Base-by-base conservation (phyloP, 2,888 invertebrate genomes). In the Spisula subtruncata region DNA sequence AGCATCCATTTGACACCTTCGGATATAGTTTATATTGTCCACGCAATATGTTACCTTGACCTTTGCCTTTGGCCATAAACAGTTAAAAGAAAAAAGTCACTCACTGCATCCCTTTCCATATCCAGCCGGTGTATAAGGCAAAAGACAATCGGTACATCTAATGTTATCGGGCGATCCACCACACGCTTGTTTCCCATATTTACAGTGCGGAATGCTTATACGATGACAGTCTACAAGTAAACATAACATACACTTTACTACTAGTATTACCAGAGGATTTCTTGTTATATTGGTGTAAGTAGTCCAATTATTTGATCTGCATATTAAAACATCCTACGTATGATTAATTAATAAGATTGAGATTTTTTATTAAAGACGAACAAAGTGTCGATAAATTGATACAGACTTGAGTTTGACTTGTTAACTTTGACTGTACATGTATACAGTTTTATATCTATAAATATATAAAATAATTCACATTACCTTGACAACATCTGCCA, bases 121-220 rank as follows among this genome's bases (percentile, higher is more conserved):
- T 10, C 86, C 81, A 16, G 81, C 86, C 14, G 86, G 48, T 46
- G 41, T 66, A 66, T 86, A 86, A 29, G 81, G 81, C 51, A 81
- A 14, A 25, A 51, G 0, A 71, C 86, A 86, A 20, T 81, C 66
- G 46, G 71, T 86, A 71, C 86, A 86, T 48, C 41, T 41, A 8
- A 86, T 81, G 35, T 56, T 82, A 81, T 81, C 86, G 5, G 86
- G 81, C n/a, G 81, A 81, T 48, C 86, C 86, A 46, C 86, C 86
- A 71, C 86, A 86, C 41, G 51, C 16, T 16, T 81, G 81, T 8
- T 82, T 60, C 41, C 71, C 81, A 5, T 41, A n/a, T 41, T 81
- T 81, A 29, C 86, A 81, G 51, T 66, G 81, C 1, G 66, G 25
- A n/a, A 86, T 86, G 32, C 46, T 46, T 71, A 86, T 51, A 60